These are phyloP conservation scores for Cephus runcator DNA, from an alignment of 2,888 invertebrate species.

Conservation along the genomic window DNA sequence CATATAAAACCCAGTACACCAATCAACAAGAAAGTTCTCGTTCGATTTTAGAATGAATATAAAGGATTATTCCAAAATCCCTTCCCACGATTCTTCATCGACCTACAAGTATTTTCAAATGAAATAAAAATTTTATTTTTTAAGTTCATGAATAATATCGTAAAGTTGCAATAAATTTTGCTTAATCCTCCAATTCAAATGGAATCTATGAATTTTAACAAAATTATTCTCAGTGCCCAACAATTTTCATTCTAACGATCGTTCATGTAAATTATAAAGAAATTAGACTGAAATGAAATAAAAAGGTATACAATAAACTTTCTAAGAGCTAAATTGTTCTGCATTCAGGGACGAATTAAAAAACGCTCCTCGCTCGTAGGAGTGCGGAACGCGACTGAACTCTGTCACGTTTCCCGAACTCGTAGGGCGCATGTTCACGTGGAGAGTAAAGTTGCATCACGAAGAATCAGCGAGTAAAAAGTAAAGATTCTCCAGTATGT, in stretches of 20 bases:
- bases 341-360: not conserved
- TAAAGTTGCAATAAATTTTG: not conserved
- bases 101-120: not conserved
- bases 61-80: not conserved
- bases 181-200: not conserved
- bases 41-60: not conserved
- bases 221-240: not conserved
- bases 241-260: not conserved
- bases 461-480: no score
- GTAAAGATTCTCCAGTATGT: no score
- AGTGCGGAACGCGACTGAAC: constrained; percentile 4
- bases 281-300: not conserved
- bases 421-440: not conserved
- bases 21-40: not conserved
- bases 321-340: not conserved
- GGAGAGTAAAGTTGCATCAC: not conserved
- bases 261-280: not conserved
- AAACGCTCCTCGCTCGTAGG: not conserved
- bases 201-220: not conserved
- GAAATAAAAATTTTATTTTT: not conserved
- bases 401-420: not conserved
- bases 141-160: not conserved
- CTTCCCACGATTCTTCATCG: not conserved
- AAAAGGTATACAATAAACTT: not conserved
- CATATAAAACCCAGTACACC: not conserved